Evolutionary conservation across 2,113 vertebrate species (phyloP).

Genomic region (Miniopterus natalensis): DNA sequence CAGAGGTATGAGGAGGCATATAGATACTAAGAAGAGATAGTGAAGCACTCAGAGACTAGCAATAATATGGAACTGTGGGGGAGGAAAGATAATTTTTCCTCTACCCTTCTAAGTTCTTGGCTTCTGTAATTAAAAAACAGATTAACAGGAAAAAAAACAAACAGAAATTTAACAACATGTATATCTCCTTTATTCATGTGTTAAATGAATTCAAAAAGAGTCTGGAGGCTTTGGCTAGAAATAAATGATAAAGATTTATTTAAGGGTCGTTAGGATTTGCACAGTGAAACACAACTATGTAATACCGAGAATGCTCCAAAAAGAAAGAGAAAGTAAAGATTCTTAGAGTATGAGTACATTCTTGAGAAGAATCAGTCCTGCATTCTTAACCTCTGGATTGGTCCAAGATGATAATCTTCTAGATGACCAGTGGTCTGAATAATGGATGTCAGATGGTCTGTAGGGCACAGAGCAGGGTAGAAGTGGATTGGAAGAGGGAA

Average conservation of each 20-base stretch:
- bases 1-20: not conserved
- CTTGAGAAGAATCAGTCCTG: not conserved
- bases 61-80: not conserved
- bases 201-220: not conserved
- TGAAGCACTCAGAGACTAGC: not conserved
- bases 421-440: not conserved
- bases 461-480: not conserved
- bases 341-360: not conserved
- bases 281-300: not conserved
- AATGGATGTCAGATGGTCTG: not conserved
- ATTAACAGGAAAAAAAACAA: not conserved
- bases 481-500: not conserved
- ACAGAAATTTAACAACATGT: not conserved
- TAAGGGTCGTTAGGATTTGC: not conserved
- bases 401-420: not conserved
- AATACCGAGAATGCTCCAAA: not conserved
- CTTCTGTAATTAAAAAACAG: not conserved
- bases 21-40: not conserved
- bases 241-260: not conserved
- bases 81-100: not conserved
- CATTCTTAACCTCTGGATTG: not conserved
- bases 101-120: not conserved
- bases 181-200: not conserved
- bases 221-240: not conserved
- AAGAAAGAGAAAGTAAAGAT: not conserved